phyloP scores from a whole-genome alignment of 2,797 vertebrate genomes.

The Malurus splendens region DNA sequence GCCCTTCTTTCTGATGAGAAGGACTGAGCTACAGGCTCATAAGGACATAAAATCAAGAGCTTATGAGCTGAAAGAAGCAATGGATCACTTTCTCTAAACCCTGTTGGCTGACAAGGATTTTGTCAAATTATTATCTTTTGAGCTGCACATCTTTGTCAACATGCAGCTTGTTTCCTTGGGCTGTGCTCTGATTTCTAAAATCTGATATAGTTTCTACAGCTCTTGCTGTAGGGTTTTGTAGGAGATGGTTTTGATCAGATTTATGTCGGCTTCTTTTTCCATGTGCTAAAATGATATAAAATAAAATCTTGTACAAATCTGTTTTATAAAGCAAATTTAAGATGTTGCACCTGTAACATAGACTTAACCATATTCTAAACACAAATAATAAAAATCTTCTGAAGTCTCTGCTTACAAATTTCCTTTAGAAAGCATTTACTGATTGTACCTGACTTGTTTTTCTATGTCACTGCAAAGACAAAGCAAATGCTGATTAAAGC shows the following conservation, averaged over 20 bases:
- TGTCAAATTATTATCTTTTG: not conserved
- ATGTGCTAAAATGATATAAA: not conserved
- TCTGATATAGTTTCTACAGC: not conserved
- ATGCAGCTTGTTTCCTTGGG: not conserved
- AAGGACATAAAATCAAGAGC: not conserved
- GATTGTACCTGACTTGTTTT: constrained; percentile 86
- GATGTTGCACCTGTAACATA: not conserved
- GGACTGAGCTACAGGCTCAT: not conserved
- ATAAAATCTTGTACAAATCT: not conserved
- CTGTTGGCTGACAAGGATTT: not conserved
- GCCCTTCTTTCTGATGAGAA: not conserved
- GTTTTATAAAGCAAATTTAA: not conserved
- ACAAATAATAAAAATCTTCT: constrained; percentile 53
- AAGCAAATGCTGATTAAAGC: constrained; percentile 95
- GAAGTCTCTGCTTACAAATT: constrained; percentile 61
- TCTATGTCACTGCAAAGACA: constrained; percentile 89
- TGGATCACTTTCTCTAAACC: not conserved
- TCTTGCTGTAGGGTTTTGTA: not conserved
- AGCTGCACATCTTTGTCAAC: not conserved
- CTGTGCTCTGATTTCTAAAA: not conserved
- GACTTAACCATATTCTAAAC: constrained; percentile 6
- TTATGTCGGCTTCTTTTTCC: not conserved
- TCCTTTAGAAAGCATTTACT: constrained; percentile 85
- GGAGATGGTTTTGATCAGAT: not conserved
- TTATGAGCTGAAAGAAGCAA: not conserved